These are phyloP conservation scores for Pseudococcus jackbeardsleyi DNA, from an alignment of 2,888 invertebrate species.

Conservation along the genomic window DNA sequence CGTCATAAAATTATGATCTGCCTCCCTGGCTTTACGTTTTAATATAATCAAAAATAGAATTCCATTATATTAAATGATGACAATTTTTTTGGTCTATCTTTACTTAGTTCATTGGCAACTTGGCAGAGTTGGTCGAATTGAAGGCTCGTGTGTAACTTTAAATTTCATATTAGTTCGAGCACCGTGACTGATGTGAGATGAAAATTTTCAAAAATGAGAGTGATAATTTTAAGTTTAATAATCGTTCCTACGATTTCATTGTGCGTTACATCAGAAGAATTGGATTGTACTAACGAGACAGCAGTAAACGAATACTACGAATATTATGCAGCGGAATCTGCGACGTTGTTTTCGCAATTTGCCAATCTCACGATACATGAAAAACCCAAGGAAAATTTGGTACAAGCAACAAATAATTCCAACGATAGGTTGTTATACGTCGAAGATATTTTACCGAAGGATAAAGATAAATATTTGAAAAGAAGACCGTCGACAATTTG, in stretches of 20 bases:
- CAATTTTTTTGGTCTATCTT: not conserved
- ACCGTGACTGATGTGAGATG: not conserved
- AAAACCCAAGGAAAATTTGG: not conserved
- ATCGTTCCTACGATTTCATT: not conserved
- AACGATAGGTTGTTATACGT: not conserved
- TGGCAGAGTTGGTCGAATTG: not conserved
- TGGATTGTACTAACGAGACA: not conserved
- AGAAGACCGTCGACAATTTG: constrained; percentile 51
- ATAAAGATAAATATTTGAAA: constrained; percentile 23
- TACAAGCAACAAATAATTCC: not conserved
- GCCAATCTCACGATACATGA: not conserved
- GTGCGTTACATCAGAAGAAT: not conserved
- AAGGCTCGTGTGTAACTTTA: too few species aligned
- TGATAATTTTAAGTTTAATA: not conserved
- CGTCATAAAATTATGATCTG: not conserved
- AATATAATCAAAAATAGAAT: constrained; percentile 29
- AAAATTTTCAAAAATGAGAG: not conserved
- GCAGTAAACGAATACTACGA: not conserved
- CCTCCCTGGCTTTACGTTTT: not conserved
- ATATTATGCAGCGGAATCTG: not conserved
- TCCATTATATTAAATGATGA: not conserved
- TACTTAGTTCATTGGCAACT: not conserved
- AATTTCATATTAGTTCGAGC: not conserved
- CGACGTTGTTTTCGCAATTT: not conserved
- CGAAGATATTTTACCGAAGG: constrained; percentile 38